phyloP scores from a whole-genome alignment of 2,888 invertebrate genomes.

The Apamea crenata region DNA sequence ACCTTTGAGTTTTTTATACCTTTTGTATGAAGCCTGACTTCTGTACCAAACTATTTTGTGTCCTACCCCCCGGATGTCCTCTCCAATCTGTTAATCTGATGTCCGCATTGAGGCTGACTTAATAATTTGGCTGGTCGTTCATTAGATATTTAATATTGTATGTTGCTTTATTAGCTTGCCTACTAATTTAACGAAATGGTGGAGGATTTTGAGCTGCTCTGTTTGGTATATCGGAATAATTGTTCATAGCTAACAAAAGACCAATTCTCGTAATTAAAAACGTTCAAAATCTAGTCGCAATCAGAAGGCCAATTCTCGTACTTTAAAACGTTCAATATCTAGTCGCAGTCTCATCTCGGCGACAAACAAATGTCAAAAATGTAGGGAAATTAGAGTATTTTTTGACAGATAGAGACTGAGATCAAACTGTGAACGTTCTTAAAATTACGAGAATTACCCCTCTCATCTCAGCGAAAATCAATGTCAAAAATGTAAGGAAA shows the following conservation, averaged over 20 bases:
- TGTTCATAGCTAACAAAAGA: neutral
- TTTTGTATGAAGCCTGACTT: neutral
- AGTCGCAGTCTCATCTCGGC: too few relatives aligned
- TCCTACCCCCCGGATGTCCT: constrained; percentile 22
- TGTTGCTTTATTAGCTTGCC: constrained; percentile 23
- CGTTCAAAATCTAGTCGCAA: too few relatives aligned
- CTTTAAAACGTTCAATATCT: too few relatives aligned
- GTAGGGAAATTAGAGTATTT: too few relatives aligned
- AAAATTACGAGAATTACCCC: too few relatives aligned
- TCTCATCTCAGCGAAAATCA: too few relatives aligned
- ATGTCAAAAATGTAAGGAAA: too few relatives aligned
- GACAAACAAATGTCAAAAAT: too few relatives aligned
- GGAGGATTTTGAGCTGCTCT: neutral
- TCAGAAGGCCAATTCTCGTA: too few relatives aligned
- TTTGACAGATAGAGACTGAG: too few relatives aligned
- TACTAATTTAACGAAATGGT: constrained; percentile 31
- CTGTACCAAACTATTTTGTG: neutral
- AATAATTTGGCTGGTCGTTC: constrained; percentile 50
- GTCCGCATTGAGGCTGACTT: constrained; percentile 41
- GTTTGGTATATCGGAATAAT: constrained; percentile 3
- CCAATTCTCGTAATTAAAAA: too few relatives aligned
- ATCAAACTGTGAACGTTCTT: too few relatives aligned
- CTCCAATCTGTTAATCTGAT: constrained; percentile 38
- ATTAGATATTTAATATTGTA: constrained; percentile 55
- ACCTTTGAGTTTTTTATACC: neutral